Evolutionary conservation across 2,888 invertebrate genomes (phyloP).

Genomic region (Acronicta aceris): DNA sequence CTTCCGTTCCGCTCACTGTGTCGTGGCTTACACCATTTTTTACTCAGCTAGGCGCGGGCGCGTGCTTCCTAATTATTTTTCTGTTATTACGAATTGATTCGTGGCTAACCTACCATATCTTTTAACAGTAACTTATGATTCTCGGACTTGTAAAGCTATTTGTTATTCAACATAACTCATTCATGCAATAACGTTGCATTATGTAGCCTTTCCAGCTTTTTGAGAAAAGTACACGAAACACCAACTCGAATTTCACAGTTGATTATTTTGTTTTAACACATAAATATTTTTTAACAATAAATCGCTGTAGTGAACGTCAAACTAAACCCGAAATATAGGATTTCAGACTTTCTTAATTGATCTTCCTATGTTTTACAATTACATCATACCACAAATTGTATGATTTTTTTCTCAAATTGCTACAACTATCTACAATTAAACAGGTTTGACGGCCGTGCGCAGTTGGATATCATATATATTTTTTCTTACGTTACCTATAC

Average conservation of each 20-base stretch:
- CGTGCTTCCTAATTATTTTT: conserved; percentile 71
- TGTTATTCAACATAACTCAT: conserved; percentile 36
- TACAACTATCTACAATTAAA: conserved; percentile 40
- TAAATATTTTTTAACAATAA: conserved; percentile 27
- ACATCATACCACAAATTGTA: conserved; percentile 40
- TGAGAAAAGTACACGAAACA: conserved; percentile 26
- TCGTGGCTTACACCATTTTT: conserved; percentile 82
- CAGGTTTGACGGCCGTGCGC: conserved; percentile 49
- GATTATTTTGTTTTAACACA: conserved; percentile 35
- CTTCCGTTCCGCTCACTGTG: conserved; percentile 83
- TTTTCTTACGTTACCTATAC: conserved; percentile 53
- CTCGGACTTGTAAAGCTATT: conserved; percentile 11
- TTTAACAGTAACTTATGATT: conserved; percentile 18
- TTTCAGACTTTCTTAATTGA: conserved; percentile 48
- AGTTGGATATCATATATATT: conserved; percentile 42
- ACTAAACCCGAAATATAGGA: conserved; percentile 41
- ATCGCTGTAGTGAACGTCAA: conserved; percentile 29
- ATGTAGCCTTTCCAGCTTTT: conserved; percentile 18
- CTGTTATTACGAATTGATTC: conserved; percentile 46
- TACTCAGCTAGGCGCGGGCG: conserved; percentile 72
- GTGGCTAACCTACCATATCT: conserved; percentile 26
- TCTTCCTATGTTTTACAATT: conserved; percentile 42
- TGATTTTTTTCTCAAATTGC: conserved; percentile 43
- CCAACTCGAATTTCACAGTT: conserved; percentile 36
- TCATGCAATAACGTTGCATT: conserved; percentile 18